Percentiles rank a stretch among this genome's conserved stretches.
Evolutionary conservation across 1,140 invertebrate genomes (phyloP).

Genomic region (Pseudoatta argentina): DNA sequence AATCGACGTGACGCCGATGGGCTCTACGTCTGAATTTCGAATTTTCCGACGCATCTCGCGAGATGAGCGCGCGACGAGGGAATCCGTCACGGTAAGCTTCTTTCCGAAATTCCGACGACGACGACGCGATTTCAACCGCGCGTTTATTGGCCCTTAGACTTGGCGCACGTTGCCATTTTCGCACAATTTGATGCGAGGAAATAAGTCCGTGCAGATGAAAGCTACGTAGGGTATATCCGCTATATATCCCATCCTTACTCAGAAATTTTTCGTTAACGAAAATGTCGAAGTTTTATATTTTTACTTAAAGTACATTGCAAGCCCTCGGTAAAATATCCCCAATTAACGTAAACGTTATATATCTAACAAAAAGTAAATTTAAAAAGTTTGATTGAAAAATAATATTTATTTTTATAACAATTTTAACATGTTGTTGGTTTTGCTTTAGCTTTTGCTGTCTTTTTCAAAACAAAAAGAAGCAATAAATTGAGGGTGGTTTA

Average conservation of each 20-base stretch:
- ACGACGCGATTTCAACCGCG: slow-evolving; percentile 25
- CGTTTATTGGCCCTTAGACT: slow-evolving; percentile 52
- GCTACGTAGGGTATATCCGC: not conserved
- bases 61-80: slow-evolving; percentile 53
- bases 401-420: too few relatives aligned
- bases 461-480: too few relatives aligned
- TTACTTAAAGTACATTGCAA: too few relatives aligned
- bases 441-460: too few relatives aligned
- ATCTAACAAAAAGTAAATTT: too few relatives aligned
- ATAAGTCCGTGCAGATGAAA: slow-evolving; percentile 17
- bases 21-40: slow-evolving; percentile 56
- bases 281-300: not conserved
- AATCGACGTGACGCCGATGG: slow-evolving; percentile 3
- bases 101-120: slow-evolving; percentile 48
- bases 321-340: too few relatives aligned
- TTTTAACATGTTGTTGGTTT: too few relatives aligned
- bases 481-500: too few relatives aligned
- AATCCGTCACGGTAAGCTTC: slow-evolving; percentile 60
- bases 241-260: not conserved
- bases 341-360: too few relatives aligned
- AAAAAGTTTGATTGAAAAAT: too few relatives aligned
- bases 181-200: slow-evolving; percentile 15
- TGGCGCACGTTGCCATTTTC: slow-evolving; percentile 19
- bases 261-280: not conserved
- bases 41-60: slow-evolving; percentile 59